Evolutionary conservation across 2,888 invertebrate genomes (phyloP).

Genomic region (Aproaerema taeniolella): DNA sequence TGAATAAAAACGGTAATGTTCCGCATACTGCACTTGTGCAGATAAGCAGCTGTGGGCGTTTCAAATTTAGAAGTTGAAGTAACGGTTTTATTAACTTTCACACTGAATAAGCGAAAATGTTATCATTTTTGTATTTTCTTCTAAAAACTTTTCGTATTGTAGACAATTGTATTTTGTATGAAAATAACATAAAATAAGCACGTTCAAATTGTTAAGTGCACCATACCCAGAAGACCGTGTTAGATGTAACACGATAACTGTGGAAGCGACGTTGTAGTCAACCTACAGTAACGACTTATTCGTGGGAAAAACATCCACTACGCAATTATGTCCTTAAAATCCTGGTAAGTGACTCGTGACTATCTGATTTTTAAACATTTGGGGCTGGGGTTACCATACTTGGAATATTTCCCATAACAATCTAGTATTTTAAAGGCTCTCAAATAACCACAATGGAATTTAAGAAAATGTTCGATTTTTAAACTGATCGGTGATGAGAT

Average conservation of each 20-base stretch:
- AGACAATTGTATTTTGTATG: too few relatives aligned
- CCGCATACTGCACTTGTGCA: conserved; percentile 49
- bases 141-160: too few relatives aligned
- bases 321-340: conserved; percentile 36
- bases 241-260: conserved; percentile 22
- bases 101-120: too few relatives aligned
- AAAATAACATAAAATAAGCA: background rate
- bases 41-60: conserved; percentile 47
- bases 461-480: too few relatives aligned
- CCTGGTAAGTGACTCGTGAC: conserved; percentile 21
- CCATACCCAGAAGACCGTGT: too few relatives aligned
- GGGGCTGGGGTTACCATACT: too few relatives aligned
- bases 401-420: too few relatives aligned
- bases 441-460: too few relatives aligned
- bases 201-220: background rate
- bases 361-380: too few relatives aligned
- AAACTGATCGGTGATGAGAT: too few relatives aligned
- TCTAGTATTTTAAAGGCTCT: too few relatives aligned
- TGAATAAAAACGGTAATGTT: conserved; percentile 73
- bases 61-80: conserved; percentile 17
- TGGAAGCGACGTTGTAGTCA: too few relatives aligned
- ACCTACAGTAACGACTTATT: conserved; percentile 39
- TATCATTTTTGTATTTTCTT: conserved; percentile 3
- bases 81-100: conserved; percentile 18
- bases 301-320: conserved; percentile 47